Evolutionary conservation across 2,113 vertebrate genomes (phyloP).

Genomic region (Otolemur garnettii): DNA sequence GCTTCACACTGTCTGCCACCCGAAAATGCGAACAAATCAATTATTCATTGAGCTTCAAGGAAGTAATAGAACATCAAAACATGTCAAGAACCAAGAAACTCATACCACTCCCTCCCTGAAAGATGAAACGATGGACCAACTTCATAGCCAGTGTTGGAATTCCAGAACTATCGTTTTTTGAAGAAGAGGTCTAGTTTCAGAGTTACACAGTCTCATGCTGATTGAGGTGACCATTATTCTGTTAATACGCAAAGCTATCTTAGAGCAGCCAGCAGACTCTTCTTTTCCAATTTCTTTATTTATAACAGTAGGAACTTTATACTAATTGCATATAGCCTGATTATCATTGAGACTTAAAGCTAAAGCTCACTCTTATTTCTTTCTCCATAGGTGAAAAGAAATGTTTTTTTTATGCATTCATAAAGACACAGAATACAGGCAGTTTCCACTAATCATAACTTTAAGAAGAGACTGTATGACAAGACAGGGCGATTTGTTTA

Average conservation of each 20-base stretch:
- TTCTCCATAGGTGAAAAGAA: background rate
- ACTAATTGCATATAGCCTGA: background rate
- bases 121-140: background rate
- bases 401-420: background rate
- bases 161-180: background rate
- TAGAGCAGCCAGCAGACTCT: background rate
- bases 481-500: background rate
- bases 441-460: background rate
- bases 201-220: fast-evolving
- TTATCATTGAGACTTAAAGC: background rate
- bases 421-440: background rate
- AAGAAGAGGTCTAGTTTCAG: background rate
- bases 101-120: background rate
- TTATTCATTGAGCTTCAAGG: background rate
- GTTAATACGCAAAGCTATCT: background rate
- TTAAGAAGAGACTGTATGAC: background rate
- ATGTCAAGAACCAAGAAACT: background rate
- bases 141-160: background rate
- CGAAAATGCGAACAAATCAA: background rate
- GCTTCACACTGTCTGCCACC: background rate
- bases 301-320: background rate
- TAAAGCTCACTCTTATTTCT: background rate
- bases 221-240: background rate
- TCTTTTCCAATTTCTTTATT: background rate
- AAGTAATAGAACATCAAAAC: background rate